Evolutionary conservation across 2,797 vertebrate genomes (phyloP).

Genomic region (Podarcis siculus): DNA sequence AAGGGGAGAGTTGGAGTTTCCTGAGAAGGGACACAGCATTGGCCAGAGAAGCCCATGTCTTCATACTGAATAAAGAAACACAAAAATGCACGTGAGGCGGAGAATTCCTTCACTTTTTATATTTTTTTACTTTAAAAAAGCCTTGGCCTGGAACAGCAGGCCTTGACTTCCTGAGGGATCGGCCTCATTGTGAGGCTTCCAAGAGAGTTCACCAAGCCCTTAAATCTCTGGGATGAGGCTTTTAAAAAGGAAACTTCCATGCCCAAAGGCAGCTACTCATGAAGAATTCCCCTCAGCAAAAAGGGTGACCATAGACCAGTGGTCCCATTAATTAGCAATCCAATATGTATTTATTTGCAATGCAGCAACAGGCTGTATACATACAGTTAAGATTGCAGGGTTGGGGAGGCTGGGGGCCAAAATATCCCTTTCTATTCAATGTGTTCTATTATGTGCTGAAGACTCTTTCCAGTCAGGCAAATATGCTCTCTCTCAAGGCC

Average conservation of each 20-base stretch:
- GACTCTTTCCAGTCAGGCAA: background rate
- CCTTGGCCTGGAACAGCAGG: background rate
- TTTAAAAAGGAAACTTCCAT: background rate
- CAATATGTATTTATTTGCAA: background rate
- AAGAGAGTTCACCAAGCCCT: background rate
- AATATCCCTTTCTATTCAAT: background rate
- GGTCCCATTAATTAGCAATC: background rate
- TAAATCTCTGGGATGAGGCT: background rate
- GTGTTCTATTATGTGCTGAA: background rate
- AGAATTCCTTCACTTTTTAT: too few relatives aligned
- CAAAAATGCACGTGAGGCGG: too few relatives aligned
- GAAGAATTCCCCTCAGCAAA: background rate
- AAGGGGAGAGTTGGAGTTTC: too few relatives aligned
- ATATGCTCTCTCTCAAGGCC: background rate
- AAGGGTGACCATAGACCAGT: background rate
- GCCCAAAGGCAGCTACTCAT: too few relatives aligned
- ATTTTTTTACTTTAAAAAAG: too few relatives aligned
- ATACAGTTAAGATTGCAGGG: background rate
- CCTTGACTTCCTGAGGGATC: background rate
- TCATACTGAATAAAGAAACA: too few relatives aligned
- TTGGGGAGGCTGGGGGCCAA: background rate
- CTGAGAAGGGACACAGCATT: too few relatives aligned
- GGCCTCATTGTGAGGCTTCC: background rate
- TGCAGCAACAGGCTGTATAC: background rate
- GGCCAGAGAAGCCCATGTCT: too few relatives aligned